Percentiles rank a stretch among this genome's conserved stretches.
phyloP scores from a whole-genome alignment of 2,888 invertebrate genomes.

The Hemithea aestivaria region DNA sequence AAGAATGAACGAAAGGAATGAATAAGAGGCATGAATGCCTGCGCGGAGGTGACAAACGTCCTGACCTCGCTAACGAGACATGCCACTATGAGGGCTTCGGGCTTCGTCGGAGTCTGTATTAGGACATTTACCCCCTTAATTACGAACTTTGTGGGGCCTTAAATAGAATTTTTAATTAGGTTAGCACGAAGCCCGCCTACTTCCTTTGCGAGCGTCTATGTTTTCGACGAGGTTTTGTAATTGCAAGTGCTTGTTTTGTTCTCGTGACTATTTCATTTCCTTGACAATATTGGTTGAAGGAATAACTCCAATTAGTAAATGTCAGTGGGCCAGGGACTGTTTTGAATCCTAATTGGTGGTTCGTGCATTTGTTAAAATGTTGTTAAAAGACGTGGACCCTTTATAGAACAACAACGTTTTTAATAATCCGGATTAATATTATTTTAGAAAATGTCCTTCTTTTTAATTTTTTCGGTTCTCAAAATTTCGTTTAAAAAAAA shows the following conservation, averaged over 20 bases:
- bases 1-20: constrained; percentile 10
- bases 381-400: no score
- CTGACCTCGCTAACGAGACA: constrained; percentile 47
- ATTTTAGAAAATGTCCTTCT: no score
- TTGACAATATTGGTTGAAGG: constrained; percentile 4
- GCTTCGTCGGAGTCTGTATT: constrained; percentile 24
- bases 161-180: constrained; percentile 38
- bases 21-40: constrained; percentile 1
- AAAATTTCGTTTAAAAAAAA: no score
- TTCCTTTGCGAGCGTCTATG: constrained; percentile 13
- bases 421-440: no score
- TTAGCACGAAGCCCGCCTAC: constrained; percentile 13
- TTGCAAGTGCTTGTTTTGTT: constrained; percentile 10
- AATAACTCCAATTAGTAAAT: no score
- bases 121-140: constrained; percentile 32
- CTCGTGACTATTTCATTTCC: constrained; percentile 6
- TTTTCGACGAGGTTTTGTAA: constrained; percentile 13
- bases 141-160: constrained; percentile 35
- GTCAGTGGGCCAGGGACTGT: no score
- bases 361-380: no score
- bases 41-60: constrained; percentile 35
- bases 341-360: no score
- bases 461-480: no score
- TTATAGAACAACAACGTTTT: no score
- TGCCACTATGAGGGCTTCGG: constrained; percentile 35